These are phyloP conservation scores for Triplophysa yarkandensis DNA, from an alignment of 2,797 vertebrate genomes.

Conservation along the genomic window DNA sequence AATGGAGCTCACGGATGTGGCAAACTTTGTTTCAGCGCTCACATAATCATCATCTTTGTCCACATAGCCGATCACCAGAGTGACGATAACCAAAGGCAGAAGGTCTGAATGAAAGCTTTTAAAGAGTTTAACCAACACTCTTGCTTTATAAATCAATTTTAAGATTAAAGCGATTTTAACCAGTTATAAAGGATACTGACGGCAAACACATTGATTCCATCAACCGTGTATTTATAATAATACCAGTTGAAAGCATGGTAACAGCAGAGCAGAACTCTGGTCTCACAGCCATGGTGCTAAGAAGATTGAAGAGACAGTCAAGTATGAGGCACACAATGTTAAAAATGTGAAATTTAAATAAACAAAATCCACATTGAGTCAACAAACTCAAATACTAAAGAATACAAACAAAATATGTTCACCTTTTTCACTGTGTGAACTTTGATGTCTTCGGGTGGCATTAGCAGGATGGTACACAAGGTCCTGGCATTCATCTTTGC, in stretches of 20 bases:
- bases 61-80: constrained; percentile 78
- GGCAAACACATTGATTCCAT: constrained; percentile 82
- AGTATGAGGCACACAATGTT: too few relatives aligned
- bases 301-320: neutral
- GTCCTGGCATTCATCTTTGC: constrained; percentile 80
- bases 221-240: constrained; percentile 83
- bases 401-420: neutral
- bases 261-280: constrained; percentile 77
- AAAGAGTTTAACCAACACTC: constrained; percentile 62
- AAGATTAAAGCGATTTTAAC: neutral
- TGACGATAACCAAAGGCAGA: constrained; percentile 79
- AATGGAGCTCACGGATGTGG: constrained; percentile 81
- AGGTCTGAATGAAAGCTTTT: constrained; percentile 72
- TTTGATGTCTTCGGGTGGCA: constrained; percentile 73
- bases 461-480: constrained; percentile 69
- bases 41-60: constrained; percentile 75
- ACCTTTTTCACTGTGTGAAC: constrained; percentile 67
- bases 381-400: neutral
- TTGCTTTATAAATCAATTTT: neutral
- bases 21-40: constrained; percentile 78
- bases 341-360: neutral
- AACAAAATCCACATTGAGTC: too few relatives aligned
- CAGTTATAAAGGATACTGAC: constrained; percentile 80
- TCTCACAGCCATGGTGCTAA: constrained; percentile 66
- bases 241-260: constrained; percentile 79